Base-by-base conservation (phyloP, 2,888 invertebrate species). In the Chironomus tentans region DNA sequence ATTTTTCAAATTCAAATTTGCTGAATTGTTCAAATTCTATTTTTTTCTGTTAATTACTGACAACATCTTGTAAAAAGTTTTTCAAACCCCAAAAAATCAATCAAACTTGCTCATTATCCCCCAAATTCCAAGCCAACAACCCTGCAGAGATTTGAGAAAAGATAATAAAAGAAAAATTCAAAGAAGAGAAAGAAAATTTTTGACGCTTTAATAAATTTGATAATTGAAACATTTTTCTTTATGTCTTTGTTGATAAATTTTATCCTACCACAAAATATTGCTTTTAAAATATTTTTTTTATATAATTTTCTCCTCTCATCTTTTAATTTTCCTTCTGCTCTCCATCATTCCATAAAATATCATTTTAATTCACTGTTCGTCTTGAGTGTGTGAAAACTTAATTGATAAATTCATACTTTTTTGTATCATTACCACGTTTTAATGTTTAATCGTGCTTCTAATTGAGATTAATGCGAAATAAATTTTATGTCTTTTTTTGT, bases 251-350 rank as follows among this genome's bases (percentile, higher is more conserved):
- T 38, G 38, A 38, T 38, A 38, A 38, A 38, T 65, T 65, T 24
- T 21, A 61, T 65, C 46, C 74, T 74, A 74, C 74, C 68, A 74
- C 74, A 74, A 74, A 74, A 74, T 74, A 74, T 74, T 74, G 74
- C 74, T 74, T 74, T 62, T 68, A 24, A 28, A 72, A 72, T 47
- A 46, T 65, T 62, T 50, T 72, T 72, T 50, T 15, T 50, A n/a
- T 15, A 56, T 18, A 56, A 56, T 18, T 56, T 18, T 56, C 56
- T 56, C 56, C 13, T 56, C 15, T 56, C 38, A 56, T 56, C 15
- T 56, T 56, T 56, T 56, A 38, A 38, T 50, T 56, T 56, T 56
- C 56, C 7, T 18, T 56, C 15, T 18, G n/a, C 6, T 18, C 18
- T 50, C 10, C 15, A n/a, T n/a, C 50, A 50, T 38, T n/a, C 38